Conservation (phyloP, 2,888 invertebrate species). For the Chymomyza procnemis region DNA sequence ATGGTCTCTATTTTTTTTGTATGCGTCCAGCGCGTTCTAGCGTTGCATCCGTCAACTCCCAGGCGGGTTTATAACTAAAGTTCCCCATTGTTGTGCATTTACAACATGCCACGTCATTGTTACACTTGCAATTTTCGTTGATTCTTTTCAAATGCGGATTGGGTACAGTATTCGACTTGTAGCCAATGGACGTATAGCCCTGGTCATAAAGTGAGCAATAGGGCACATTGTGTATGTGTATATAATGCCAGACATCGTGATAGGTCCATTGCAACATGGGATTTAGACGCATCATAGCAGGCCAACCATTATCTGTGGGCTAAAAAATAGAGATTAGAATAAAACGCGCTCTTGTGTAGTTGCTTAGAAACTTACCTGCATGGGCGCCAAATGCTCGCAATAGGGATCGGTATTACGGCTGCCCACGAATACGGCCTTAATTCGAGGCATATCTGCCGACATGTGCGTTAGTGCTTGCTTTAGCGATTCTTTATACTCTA, state of each 20-base stretch:
- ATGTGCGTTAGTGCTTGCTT: conserved; percentile 85
- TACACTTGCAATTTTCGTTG: conserved; percentile 68
- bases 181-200: conserved; percentile 95
- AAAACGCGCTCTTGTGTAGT: neutral
- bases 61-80: conserved; percentile 85
- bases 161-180: conserved; percentile 86
- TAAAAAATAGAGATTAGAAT: conserved; percentile 61
- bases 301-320: conserved; percentile 94
- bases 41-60: conserved; percentile 78
- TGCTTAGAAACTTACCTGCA: conserved; percentile 81
- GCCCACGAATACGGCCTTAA: conserved; percentile 95
- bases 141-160: conserved; percentile 85
- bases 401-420: conserved; percentile 92
- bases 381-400: conserved; percentile 83
- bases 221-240: conserved; percentile 87
- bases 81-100: conserved; percentile 69
- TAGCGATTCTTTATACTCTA: conserved; percentile 84
- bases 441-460: conserved; percentile 80
- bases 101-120: neutral
- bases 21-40: conserved; percentile 75
- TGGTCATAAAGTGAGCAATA: conserved; percentile 94
- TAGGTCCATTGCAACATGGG: conserved; percentile 96
- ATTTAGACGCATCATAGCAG: conserved; percentile 90
- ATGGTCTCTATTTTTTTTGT: conserved; percentile 29
- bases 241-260: conserved; percentile 93